phyloP scores from a whole-genome alignment of 2,888 invertebrate genomes.

The Stenotaenia linearis region DNA sequence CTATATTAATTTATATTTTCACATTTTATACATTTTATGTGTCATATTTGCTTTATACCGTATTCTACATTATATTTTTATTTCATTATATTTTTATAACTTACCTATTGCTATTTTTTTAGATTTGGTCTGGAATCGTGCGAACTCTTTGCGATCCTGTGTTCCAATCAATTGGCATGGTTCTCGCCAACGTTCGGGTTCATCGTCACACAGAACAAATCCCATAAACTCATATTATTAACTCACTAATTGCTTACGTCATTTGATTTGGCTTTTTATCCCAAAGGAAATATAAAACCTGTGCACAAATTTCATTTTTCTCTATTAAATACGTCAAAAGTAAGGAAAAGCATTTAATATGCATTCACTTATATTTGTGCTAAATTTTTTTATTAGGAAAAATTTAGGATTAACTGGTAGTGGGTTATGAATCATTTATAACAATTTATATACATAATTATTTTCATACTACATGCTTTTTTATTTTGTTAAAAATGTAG shows the following conservation, averaged over 20 bases:
- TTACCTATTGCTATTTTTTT: too few species aligned
- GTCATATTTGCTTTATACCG: too few species aligned
- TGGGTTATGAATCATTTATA: background rate
- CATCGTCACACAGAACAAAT: conserved; percentile 24
- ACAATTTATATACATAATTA: background rate
- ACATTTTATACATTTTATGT: too few species aligned
- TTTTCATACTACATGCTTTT: background rate
- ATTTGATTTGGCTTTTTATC: background rate
- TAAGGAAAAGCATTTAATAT: too few species aligned
- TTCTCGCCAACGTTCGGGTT: conserved; percentile 35
- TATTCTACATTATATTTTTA: too few species aligned
- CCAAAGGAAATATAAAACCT: background rate
- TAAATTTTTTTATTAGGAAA: too few species aligned
- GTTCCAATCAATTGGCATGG: conserved; percentile 39
- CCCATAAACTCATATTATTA: background rate
- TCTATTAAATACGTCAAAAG: too few species aligned
- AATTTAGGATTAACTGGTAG: background rate
- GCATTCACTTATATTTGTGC: too few species aligned
- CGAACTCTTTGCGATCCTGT: conserved; percentile 41
- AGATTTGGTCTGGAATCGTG: conserved; percentile 41
- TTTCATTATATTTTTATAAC: too few species aligned
- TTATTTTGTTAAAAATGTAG: background rate
- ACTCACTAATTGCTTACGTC: background rate
- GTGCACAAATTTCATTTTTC: background rate
- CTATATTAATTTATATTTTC: too few species aligned